These are phyloP conservation scores for Trachops cirrhosus DNA, from an alignment of 2,797 vertebrate species.

Conservation along the genomic window DNA sequence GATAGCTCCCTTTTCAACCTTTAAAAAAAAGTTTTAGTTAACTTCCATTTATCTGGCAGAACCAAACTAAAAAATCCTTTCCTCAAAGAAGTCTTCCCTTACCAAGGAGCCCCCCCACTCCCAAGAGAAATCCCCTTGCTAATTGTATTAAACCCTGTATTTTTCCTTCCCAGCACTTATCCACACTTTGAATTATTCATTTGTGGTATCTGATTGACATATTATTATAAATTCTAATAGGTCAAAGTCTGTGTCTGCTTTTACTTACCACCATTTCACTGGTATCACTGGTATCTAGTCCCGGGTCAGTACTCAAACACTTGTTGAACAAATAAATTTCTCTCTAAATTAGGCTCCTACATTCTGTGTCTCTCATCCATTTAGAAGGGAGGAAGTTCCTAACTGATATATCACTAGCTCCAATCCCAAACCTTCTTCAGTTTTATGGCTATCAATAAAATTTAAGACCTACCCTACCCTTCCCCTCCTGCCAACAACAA, in stretches of 20 bases:
- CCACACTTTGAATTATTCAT: slow-evolving; percentile 35
- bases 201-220: slow-evolving; percentile 20
- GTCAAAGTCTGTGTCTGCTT: slow-evolving; percentile 13
- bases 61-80: slow-evolving; percentile 25
- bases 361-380: slow-evolving; percentile 10
- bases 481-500: neutral
- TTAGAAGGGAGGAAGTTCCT: neutral
- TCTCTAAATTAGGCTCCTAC: neutral
- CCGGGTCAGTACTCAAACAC: neutral
- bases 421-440: neutral
- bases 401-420: neutral
- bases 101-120: neutral
- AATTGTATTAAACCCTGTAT: neutral
- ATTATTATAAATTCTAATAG: neutral
- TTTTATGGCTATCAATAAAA: neutral
- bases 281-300: neutral
- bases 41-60: slow-evolving; percentile 34
- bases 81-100: neutral
- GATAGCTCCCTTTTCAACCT: neutral
- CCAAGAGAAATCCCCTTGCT: neutral
- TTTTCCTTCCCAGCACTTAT: neutral
- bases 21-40: neutral
- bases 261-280: neutral
- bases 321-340: slow-evolving; percentile 1
- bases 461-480: neutral